phyloP scores from a whole-genome alignment of 1,140 invertebrate species.

The Trachymyrmex septentrionalis region DNA sequence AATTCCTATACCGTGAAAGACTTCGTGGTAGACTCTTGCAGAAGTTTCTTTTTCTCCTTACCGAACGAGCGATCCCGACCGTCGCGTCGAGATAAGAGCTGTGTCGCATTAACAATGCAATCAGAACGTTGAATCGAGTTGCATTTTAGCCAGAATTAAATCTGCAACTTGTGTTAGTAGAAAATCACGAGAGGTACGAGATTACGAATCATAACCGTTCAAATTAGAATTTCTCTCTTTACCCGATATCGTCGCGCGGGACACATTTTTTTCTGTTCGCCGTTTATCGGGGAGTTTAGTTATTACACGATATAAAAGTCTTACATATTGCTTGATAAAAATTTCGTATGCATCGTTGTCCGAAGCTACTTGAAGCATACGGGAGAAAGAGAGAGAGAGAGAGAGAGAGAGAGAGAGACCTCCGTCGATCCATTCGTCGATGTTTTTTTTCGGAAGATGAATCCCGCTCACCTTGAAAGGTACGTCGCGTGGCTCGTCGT shows the following conservation, averaged over 20 bases:
- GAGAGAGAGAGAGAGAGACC: constrained; percentile 39
- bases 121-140: constrained; percentile 49
- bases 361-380: constrained; percentile 37
- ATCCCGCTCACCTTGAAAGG: constrained; percentile 78
- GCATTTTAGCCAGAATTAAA: constrained; percentile 51
- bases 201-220: constrained; percentile 11
- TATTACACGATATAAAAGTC: constrained; percentile 23
- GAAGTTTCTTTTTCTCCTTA: constrained; percentile 51
- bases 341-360: constrained; percentile 45
- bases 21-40: constrained; percentile 27
- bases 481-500: constrained; percentile 77
- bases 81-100: constrained; percentile 44
- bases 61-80: constrained; percentile 57
- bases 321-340: constrained; percentile 25
- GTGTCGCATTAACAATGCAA: constrained; percentile 65
- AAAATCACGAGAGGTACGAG: constrained; percentile 24
- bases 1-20: constrained; percentile 57
- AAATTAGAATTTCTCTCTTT: constrained; percentile 1
- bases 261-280: constrained; percentile 9
- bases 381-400: not conserved
- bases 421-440: constrained; percentile 65
- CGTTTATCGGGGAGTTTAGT: not conserved
- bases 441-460: constrained; percentile 76
- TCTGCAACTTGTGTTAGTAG: not conserved
- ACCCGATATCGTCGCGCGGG: not conserved